Base-by-base conservation (phyloP, 1,140 invertebrate genomes). In the Homarus americanus region DNA sequence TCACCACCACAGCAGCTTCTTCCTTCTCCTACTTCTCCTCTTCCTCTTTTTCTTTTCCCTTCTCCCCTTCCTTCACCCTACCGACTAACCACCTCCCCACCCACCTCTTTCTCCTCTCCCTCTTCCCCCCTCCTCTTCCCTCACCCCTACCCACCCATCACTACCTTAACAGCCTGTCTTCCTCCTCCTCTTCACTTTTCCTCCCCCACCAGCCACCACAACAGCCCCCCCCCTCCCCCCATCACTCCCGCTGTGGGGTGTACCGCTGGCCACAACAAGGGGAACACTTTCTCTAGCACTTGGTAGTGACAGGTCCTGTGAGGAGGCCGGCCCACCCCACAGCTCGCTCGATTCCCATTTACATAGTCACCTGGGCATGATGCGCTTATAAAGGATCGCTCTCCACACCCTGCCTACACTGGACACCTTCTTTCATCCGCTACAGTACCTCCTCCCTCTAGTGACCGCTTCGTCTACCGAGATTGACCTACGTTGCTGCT, bases 361-460 rank as follows among this genome's bases (percentile, higher is more conserved):
- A 79, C 76, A 79, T 79, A 79, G 76, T 49, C 76, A 79, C 76
- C 76, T 79, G 76, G 76, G 20, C 76, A 38, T 49, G 76, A 79
- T 79, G 76, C 76, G 76, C 76, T 44, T 44, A 79, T 44, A 79
- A 17, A 79, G 36, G 34, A 17, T 36, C 76, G 32, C 66, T 69
- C 66, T 32, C 5, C 5, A n/a, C 20, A 24, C 20, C 66, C 32
- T 32, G 66, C 66, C 66, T 32, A n/a, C 20, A 24, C 66, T n/a
- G 32, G 66, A 24, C 66, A 69, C 66, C 66, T 32, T 69, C 66
- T 32, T 32, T 69, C 66, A 69, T 24, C 20, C 66, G 24, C 66
- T 32, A 69, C 66, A 36, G 17, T 20, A 9, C 38, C 20, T 1
- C 38, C 20, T 44, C 5, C 20, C 12, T 44, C 15, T 0, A 28